These are phyloP conservation scores for Myotis davidii DNA, from an alignment of 2,113 vertebrate genomes.

Conservation along the genomic window DNA sequence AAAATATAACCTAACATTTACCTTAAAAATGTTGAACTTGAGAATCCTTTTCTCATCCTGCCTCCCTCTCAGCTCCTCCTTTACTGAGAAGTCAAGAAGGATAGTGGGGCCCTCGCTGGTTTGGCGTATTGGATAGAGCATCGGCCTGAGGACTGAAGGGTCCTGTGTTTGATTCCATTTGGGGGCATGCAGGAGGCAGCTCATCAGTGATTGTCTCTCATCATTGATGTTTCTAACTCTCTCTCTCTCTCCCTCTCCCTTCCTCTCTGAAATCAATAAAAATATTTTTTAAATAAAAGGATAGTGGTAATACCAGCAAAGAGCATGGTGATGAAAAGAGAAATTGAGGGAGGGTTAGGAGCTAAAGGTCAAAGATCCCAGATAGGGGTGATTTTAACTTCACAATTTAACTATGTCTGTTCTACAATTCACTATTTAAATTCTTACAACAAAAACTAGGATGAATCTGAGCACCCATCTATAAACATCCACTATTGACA, in stretches of 20 bases:
- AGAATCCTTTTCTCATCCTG: not conserved
- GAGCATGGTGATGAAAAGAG: not conserved
- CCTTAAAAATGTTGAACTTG: not conserved
- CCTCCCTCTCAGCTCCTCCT: not conserved
- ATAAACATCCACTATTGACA: not conserved
- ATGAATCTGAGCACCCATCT: not conserved
- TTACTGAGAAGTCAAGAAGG: not conserved
- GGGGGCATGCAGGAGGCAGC: no score
- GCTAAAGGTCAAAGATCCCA: not conserved
- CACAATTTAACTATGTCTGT: not conserved
- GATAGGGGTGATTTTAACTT: not conserved
- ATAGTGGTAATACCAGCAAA: fast-evolving
- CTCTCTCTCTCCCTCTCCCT: no score
- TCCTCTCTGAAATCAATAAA: no score
- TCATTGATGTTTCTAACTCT: no score
- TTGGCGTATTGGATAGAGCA: no score
- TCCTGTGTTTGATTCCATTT: no score
- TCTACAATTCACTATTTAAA: not conserved
- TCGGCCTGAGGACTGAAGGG: no score
- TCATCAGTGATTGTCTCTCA: no score
- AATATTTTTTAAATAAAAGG: no score
- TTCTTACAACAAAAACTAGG: not conserved
- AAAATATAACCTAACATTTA: not conserved
- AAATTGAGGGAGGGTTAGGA: fast-evolving
- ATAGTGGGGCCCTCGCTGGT: fast-evolving